Evolutionary conservation across 1,140 invertebrate species (phyloP).

Genomic region (Octopus sinensis): DNA sequence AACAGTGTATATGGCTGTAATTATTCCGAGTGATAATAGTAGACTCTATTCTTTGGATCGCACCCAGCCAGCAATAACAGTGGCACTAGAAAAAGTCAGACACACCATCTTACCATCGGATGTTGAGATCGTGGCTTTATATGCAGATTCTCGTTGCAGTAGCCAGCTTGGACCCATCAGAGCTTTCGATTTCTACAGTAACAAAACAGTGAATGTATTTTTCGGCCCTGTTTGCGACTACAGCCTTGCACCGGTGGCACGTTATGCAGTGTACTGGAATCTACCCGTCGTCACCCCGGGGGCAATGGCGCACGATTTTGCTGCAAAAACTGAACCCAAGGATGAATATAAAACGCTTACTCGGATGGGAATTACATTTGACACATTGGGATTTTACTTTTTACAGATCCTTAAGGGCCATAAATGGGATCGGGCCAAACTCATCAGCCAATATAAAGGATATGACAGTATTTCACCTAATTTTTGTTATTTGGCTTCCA

Average conservation of each 20-base stretch:
- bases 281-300: constrained; percentile 84
- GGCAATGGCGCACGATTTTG: constrained; percentile 78
- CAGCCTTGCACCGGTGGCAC: constrained; percentile 82
- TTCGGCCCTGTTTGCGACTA: constrained; percentile 90
- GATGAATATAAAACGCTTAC: constrained; percentile 73
- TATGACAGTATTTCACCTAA: constrained; percentile 57
- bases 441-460: constrained; percentile 71
- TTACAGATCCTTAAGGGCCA: constrained; percentile 64
- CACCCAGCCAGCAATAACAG: neutral
- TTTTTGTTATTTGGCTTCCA: constrained; percentile 56
- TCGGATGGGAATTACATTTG: constrained; percentile 80
- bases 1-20: neutral
- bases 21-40: neutral
- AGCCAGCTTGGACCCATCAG: constrained; percentile 37
- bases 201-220: constrained; percentile 68
- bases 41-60: neutral
- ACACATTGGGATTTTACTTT: constrained; percentile 69
- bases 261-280: constrained; percentile 75
- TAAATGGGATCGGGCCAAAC: constrained; percentile 68
- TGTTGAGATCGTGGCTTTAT: constrained; percentile 24
- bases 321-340: constrained; percentile 30
- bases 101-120: neutral
- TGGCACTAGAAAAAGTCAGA: neutral
- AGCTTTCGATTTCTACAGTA: constrained; percentile 43
- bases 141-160: constrained; percentile 40